phyloP scores from a whole-genome alignment of 2,888 invertebrate genomes.

The Himalopsyche anomala region DNA sequence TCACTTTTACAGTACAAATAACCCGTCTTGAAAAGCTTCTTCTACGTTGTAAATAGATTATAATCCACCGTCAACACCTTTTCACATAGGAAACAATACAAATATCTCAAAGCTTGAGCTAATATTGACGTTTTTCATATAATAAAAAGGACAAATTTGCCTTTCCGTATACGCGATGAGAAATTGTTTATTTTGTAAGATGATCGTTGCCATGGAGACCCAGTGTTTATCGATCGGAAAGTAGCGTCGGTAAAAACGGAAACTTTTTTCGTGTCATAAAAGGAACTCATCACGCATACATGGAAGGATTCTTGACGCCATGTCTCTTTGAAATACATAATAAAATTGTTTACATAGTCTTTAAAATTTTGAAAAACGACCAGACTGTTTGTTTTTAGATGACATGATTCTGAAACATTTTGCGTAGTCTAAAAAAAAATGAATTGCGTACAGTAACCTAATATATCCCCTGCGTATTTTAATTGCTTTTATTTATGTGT shows the following conservation, averaged over 20 bases:
- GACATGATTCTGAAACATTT: too few species aligned
- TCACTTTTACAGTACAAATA: slow-evolving; percentile 12
- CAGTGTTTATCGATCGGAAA: slow-evolving; percentile 71
- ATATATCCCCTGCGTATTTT: too few species aligned
- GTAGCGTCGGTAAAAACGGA: slow-evolving; percentile 68
- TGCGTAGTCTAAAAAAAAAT: too few species aligned
- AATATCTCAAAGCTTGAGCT: slow-evolving; percentile 64
- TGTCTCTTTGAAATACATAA: background rate
- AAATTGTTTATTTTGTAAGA: slow-evolving; percentile 79
- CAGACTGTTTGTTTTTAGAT: too few species aligned
- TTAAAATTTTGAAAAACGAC: too few species aligned
- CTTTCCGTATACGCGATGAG: slow-evolving; percentile 70
- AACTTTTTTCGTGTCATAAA: slow-evolving; percentile 25
- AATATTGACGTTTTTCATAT: slow-evolving; percentile 77
- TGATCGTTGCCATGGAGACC: slow-evolving; percentile 76
- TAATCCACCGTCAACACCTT: slow-evolving; percentile 35
- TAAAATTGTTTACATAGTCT: too few species aligned
- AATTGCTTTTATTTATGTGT: too few species aligned
- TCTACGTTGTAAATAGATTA: slow-evolving; percentile 11
- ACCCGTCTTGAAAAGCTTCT: slow-evolving; percentile 6
- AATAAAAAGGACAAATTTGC: slow-evolving; percentile 77
- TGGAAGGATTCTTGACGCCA: background rate
- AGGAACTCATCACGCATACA: slow-evolving; percentile 9
- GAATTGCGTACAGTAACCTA: too few species aligned
- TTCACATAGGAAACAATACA: slow-evolving; percentile 44